Base-by-base conservation (phyloP, 2,113 vertebrate species). In the Pogona vitticeps region DNA sequence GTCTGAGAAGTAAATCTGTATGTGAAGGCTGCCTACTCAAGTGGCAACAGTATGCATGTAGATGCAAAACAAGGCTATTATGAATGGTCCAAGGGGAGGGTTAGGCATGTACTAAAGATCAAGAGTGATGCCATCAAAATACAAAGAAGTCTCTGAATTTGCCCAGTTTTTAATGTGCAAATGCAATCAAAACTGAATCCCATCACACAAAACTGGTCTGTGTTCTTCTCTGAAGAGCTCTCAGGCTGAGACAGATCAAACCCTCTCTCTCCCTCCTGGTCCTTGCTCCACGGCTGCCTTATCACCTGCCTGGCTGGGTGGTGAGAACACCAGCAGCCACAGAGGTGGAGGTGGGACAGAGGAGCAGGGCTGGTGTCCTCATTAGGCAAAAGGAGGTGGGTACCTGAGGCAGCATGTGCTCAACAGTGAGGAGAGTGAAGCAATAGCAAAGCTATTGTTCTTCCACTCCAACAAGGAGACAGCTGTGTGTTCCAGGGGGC, bases 1-100 rank as follows among this genome's bases (percentile, higher is more conserved):
- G 0, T 31, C 46, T 7, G 20, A 84, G 77, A 81, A 90, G 21
- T 38, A 92, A 58, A 89, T 94, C 93, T 93, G 61, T 86, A 38
- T 83, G 63, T 40, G 61, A 91, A 56, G 84, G 72, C 36, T 46
- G 76, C 88, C 40, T 79, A 87, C 88, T 46, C 81, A 28, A 46
- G 72, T 84, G 73, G 72, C 70, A 92, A 77, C 46, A 71, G 33
- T 68, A 14, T 33, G 63, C 58, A 21, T 92, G 28, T 79, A 70
- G 86, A 85, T 89, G 1, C 15, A 83, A 72, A 40, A 23, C 56
- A 8, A 67, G 87, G 26, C n/a, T n/a, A n/a, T 86, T 90, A 78
- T 3, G 38, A 10, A 23, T 38, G 38, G 40, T 65, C 77, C 83
- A 88, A 93, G 6, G 26, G 61, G 1, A 58, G 89, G 68, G 14